Evolutionary conservation across 2,797 vertebrate species (phyloP), one percentile per base, ranked within the genome.

Genomic region (Rousettus madagascariensis): DNA sequence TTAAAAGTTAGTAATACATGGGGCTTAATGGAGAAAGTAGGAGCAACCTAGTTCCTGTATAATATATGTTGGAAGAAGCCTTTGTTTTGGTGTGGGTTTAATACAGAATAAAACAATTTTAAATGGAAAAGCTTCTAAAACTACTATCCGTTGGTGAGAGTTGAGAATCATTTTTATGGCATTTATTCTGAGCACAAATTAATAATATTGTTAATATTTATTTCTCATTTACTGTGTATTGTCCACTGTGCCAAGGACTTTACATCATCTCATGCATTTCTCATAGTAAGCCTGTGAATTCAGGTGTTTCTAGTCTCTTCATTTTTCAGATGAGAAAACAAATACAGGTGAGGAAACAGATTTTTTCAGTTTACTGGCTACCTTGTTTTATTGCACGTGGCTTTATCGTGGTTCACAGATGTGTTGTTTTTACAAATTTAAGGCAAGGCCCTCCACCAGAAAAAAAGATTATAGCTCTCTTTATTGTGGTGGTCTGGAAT

Each of bases 121-220:
- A 83, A 72, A 59, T 92, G 68, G 26, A 77, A 55, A 46, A 68
- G 6, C 78, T 95, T 72, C 74, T 84, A 86, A 71, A 96, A 82
- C 38, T 49, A 49, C 55, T 63, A 69, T 66, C 5, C 15, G 12
- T 75, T 86, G 36, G 24, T 86, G 83, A 85, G 68, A 80, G 33
- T 57, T 87, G 69, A 86, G 55, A 71, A 61, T 78, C 2, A 9
- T 94, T 87, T 86, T 83, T 82, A 24, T 68, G 28, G 33, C 78
- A 68, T 89, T 92, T 77, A 66, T 86, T 95, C 71, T 87, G 71
- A 92, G 33, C 28, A 80, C 13, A 84, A 84, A 92, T 90, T 90
- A 79, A n/a, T 84, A 74, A 69, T 59, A 95, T 10, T 16, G 71
- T 26, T 92, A 46, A 36, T 26, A 69, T 83, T 71, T 86, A 72